Conservation (phyloP, 2,888 invertebrate species). For the Zaprionus bogoriensis region DNA sequence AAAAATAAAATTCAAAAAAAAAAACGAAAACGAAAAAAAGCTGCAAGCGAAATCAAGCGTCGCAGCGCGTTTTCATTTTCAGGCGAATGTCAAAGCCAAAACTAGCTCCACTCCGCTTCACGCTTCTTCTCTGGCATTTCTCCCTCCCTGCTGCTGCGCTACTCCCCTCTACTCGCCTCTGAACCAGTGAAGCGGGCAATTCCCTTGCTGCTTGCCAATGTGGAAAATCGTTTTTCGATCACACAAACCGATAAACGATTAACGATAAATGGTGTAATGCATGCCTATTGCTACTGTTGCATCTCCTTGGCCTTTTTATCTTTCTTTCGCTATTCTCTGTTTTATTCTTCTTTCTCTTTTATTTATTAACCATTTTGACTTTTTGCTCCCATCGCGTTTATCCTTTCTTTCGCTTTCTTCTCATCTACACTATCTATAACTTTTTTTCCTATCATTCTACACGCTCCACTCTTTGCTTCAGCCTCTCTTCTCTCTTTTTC, state of each 20-base stretch:
- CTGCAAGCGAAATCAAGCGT: slow-evolving; percentile 29
- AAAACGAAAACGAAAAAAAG: neutral
- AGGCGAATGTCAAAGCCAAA: slow-evolving; percentile 57
- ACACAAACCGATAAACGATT: slow-evolving; percentile 35
- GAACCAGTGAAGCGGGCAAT: slow-evolving; percentile 35
- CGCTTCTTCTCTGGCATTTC: neutral
- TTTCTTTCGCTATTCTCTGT: neutral
- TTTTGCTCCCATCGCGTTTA: neutral
- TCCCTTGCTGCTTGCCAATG: slow-evolving; percentile 31
- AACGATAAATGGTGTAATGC: neutral
- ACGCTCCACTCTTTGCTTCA: neutral
- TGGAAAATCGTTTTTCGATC: slow-evolving; percentile 62
- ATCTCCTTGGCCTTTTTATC: too few species aligned
- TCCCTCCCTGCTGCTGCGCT: neutral
- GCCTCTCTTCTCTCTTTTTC: neutral
- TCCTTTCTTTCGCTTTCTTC: neutral
- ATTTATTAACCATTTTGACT: neutral
- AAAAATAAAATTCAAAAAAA: neutral
- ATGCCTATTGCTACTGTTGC: neutral
- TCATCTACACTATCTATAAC: neutral
- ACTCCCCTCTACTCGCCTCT: neutral
- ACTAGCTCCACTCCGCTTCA: slow-evolving; percentile 13
- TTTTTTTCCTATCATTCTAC: neutral
- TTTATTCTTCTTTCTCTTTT: neutral
- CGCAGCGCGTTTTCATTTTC: slow-evolving; percentile 39